Evolutionary conservation across 2,797 vertebrate genomes (phyloP).

Genomic region (Thaleichthys pacificus): DNA sequence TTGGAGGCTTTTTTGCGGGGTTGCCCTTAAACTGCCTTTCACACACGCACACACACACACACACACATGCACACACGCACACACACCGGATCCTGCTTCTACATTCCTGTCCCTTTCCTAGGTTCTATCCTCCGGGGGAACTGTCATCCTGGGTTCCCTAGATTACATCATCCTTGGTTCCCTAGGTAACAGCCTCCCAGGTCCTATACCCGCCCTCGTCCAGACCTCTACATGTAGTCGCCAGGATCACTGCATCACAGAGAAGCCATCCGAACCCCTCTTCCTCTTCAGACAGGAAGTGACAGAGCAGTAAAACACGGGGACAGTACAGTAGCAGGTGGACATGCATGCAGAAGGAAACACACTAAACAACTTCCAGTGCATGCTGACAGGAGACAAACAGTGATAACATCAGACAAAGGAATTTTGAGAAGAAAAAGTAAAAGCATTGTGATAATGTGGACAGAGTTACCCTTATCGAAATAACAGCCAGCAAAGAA

Average conservation of each 20-base stretch:
- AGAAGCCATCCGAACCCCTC: slow-evolving; percentile 50
- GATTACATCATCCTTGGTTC: no score
- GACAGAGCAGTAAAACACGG: slow-evolving; percentile 63
- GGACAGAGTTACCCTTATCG: slow-evolving; percentile 37
- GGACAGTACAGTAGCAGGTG: slow-evolving; percentile 68
- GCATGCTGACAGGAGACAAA: slow-evolving; percentile 79
- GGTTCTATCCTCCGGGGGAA: slow-evolving; percentile 34
- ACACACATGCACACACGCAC: slow-evolving; percentile 10
- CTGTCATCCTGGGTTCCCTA: slow-evolving; percentile 6
- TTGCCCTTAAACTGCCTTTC: slow-evolving; percentile 54
- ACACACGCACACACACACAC: slow-evolving; percentile 3
- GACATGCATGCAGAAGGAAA: slow-evolving; percentile 78
- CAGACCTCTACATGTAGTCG: slow-evolving; percentile 21
- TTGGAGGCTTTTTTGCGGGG: slow-evolving; percentile 48
- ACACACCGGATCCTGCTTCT: slow-evolving; percentile 25
- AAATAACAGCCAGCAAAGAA: slow-evolving; percentile 57
- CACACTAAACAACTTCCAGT: slow-evolving; percentile 67
- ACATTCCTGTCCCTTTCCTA: slow-evolving; percentile 23
- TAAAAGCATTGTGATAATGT: slow-evolving; percentile 50
- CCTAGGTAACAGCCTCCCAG: neutral
- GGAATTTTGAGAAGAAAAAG: slow-evolving; percentile 45
- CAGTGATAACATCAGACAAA: slow-evolving; percentile 72
- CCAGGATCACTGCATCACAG: slow-evolving; percentile 75
- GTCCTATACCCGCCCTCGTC: slow-evolving; percentile 19
- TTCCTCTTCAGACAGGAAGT: slow-evolving; percentile 23